Evolutionary conservation across 2,797 vertebrate species (phyloP), one percentile per base, ranked within the genome.

Genomic region (Cirrhinus molitorella): DNA sequence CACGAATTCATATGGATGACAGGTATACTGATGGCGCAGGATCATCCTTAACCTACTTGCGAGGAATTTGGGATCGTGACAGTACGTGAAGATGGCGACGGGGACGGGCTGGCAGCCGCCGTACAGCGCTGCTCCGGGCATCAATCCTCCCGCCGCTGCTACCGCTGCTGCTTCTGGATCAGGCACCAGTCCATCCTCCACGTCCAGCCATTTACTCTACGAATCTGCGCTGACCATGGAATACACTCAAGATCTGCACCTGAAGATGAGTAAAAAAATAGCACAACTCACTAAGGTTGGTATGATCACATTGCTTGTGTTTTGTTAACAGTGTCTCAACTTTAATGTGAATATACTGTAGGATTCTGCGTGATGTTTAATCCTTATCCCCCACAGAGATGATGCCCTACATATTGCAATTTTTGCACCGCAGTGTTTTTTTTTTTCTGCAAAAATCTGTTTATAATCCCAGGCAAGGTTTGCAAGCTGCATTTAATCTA

Each of bases 261-360:
- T 95, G 88, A 95, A 95, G 90, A 95, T 95, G 94, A 95, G 95
- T 90, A 95, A 95, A 91, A 95, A 95, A 89, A 95, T 95, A 16
- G 94, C 95, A 2, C 95, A 95, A 74, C 93, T 95, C 59, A 95
- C 95, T 73, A 95, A 95, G 95, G 95, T 95, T 47, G 28, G 91
- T 88, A 12, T 31, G 3, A 11, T 37, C 43, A 55, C 61, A 21
- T 21, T 28, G 47, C 57, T 9, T n/a, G 10, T 9, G 49, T 25
- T 65, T 28, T 21, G 25, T 21, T 78, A 1, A 7, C 47, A 51
- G 19, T 21, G 5, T 51, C 3, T 25, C 0, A 84, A 85, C 78
- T 80, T 85, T 34, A 17, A 34, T 40, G 28, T 59, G 70, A 45
- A 51, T 23, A 28, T 17, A 31, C 40, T 68, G 51, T 31, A 34